phyloP scores from a whole-genome alignment of 1,140 invertebrate genomes.

The Monochamus saltuarius region DNA sequence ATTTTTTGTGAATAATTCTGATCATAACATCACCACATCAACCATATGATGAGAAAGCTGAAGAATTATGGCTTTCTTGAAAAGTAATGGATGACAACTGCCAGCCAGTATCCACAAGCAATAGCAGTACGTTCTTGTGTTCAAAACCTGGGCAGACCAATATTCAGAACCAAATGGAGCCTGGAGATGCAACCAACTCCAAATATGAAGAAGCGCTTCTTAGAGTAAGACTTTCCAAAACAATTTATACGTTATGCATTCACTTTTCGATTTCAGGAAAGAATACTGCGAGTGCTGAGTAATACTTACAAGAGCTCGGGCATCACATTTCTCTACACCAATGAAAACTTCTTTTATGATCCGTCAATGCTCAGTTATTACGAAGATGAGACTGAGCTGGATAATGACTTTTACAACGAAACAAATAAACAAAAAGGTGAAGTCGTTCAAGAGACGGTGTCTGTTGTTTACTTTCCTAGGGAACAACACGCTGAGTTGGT shows the following conservation, averaged over 20 bases:
- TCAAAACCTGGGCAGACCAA: slow-evolving; percentile 1
- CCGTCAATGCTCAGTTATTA: slow-evolving; percentile 7
- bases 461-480: slow-evolving; percentile 3
- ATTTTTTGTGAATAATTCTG: too few relatives aligned
- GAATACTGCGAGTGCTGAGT: slow-evolving; percentile 2
- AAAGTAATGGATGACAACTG: too few relatives aligned
- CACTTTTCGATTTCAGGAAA: slow-evolving; percentile 2
- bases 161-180: slow-evolving; percentile 9
- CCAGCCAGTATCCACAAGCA: slow-evolving; percentile 1
- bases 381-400: slow-evolving; percentile 4
- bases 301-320: too few relatives aligned
- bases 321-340: not conserved
- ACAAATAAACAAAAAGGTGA: not conserved
- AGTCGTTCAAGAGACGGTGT: not conserved
- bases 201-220: slow-evolving; percentile 5
- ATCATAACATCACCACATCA: too few relatives aligned
- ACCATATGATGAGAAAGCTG: too few relatives aligned
- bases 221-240: not conserved
- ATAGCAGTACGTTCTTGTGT: slow-evolving; percentile 2
- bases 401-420: not conserved
- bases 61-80: too few relatives aligned
- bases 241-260: not conserved
- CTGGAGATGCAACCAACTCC: slow-evolving; percentile 6
- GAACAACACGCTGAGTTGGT: not conserved
- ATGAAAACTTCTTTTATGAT: slow-evolving; percentile 10